Percentiles rank a stretch among this genome's conserved stretches.
phyloP scores from a whole-genome alignment of 2,113 vertebrate species.

The Hylia prasina region DNA sequence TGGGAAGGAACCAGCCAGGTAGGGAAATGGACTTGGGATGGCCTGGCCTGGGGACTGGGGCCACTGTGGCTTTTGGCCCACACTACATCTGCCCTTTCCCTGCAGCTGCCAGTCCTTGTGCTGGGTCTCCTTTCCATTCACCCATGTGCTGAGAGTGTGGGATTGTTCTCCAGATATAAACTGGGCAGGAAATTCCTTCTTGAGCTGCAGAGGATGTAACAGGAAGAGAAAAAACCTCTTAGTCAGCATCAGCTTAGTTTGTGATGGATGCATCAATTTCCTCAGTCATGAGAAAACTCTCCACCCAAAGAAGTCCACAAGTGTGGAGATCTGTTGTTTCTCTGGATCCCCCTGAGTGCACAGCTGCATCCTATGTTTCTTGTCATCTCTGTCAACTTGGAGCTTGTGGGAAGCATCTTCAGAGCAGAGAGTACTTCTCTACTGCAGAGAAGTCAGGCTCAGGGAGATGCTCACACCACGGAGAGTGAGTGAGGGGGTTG shows the following conservation, averaged over 20 bases:
- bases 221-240: slow-evolving; percentile 51
- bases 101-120: background rate
- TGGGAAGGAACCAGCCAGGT: background rate
- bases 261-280: slow-evolving; percentile 48
- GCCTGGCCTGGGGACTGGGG: background rate
- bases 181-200: slow-evolving; percentile 54
- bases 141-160: background rate
- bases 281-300: slow-evolving; percentile 27
- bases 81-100: background rate
- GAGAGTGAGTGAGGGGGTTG: background rate
- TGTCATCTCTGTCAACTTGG: background rate
- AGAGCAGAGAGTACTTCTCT: background rate
- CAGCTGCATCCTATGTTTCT: slow-evolving; percentile 54
- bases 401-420: background rate
- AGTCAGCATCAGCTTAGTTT: slow-evolving; percentile 46
- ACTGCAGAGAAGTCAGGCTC: fast-evolving
- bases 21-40: background rate
- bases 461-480: background rate
- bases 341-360: background rate
- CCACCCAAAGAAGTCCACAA: background rate
- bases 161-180: background rate
- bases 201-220: slow-evolving; percentile 25
- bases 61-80: background rate
- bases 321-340: background rate
- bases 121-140: background rate